Evolutionary conservation across 2,888 invertebrate genomes (phyloP).

Genomic region (Augochlorella aurata): DNA sequence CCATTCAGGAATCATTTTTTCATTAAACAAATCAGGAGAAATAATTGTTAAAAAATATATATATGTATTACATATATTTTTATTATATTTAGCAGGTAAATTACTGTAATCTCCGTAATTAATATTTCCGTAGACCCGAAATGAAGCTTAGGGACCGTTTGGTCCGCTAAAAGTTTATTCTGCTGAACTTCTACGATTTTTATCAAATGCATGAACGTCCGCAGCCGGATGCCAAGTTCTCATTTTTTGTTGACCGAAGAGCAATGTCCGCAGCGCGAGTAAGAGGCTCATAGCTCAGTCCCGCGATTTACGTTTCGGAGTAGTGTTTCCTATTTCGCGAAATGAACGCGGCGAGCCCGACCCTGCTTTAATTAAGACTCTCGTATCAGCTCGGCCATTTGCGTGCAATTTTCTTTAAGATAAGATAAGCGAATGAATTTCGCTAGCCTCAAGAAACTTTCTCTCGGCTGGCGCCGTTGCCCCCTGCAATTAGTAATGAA

Average conservation of each 20-base stretch:
- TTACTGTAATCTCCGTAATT: no score
- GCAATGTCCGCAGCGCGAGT: background rate
- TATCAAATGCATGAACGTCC: no score
- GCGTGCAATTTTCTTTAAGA: constrained; percentile 53
- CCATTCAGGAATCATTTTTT: no score
- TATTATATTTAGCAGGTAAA: no score
- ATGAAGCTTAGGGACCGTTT: no score
- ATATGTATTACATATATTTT: no score
- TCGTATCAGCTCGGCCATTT: constrained; percentile 38
- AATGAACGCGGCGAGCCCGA: constrained; percentile 32
- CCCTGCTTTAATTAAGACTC: constrained; percentile 61
- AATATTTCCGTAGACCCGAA: no score
- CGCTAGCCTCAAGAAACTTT: constrained; percentile 43
- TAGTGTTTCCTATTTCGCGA: constrained; percentile 16
- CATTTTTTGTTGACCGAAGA: background rate
- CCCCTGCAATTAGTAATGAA: constrained; percentile 11
- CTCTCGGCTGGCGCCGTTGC: constrained; percentile 18
- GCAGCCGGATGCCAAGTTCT: background rate
- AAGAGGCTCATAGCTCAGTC: background rate
- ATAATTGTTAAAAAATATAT: no score
- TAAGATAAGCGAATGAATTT: constrained; percentile 52
- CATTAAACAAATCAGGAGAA: no score
- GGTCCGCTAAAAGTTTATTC: no score
- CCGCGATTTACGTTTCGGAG: constrained; percentile 1
- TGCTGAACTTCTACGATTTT: no score